Percentiles rank a stretch among this genome's conserved stretches.
These are phyloP conservation scores for Micrastur ruficollis DNA, from an alignment of 2,797 vertebrate genomes.

Conservation along the genomic window DNA sequence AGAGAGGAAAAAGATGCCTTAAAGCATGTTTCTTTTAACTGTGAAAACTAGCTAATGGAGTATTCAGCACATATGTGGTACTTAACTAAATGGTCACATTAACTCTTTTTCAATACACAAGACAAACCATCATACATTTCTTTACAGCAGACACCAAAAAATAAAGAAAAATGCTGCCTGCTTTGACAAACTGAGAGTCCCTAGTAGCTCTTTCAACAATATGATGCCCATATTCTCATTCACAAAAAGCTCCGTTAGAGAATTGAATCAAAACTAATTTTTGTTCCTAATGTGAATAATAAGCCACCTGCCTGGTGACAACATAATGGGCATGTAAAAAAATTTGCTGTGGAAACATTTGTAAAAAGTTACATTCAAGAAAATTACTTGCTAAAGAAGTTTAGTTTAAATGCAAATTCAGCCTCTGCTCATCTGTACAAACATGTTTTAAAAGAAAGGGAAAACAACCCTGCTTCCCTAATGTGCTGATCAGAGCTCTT, in stretches of 20 bases:
- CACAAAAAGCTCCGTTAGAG: neutral
- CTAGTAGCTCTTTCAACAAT: neutral
- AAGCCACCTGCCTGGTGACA: neutral
- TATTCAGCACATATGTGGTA: neutral
- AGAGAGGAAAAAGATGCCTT: neutral
- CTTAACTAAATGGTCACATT: neutral
- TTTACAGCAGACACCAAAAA: neutral
- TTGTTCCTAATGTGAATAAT: neutral
- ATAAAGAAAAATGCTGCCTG: neutral
- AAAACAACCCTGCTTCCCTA: neutral
- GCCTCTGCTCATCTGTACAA: neutral
- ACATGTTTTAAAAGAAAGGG: neutral
- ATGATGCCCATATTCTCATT: neutral
- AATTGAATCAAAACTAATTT: neutral
- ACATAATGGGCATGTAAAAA: neutral
- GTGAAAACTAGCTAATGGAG: neutral
- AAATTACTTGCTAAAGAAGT: neutral
- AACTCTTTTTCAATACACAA: neutral
- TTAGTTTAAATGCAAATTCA: conserved; percentile 1
- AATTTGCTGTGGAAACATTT: neutral
- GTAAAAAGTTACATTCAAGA: neutral
- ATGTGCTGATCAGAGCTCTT: neutral
- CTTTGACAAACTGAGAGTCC: neutral
- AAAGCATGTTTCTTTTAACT: neutral
- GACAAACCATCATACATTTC: neutral